Conservation (phyloP, 2,888 invertebrate genomes). For the Cheilosia pagana region DNA sequence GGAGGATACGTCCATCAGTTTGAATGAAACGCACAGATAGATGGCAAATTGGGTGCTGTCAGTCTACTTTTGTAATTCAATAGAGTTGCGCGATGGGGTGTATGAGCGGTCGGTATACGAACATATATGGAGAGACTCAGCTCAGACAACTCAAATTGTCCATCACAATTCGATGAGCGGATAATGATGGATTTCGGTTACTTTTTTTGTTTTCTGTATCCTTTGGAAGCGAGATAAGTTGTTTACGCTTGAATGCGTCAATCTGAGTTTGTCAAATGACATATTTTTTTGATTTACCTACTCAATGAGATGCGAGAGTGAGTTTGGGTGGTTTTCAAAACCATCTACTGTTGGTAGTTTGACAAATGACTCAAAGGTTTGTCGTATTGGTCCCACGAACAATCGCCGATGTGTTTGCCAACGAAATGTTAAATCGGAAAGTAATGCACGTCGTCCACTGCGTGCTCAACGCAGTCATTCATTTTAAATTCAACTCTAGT, state of each 20-base stretch:
- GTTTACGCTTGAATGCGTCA: constrained; percentile 5
- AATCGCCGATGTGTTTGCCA: too few species aligned
- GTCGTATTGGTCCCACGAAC: too few species aligned
- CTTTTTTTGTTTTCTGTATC: not conserved
- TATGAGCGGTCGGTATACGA: not conserved
- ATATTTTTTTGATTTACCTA: not conserved
- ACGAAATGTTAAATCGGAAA: too few species aligned
- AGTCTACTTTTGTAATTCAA: constrained; percentile 65
- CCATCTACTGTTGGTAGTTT: too few species aligned
- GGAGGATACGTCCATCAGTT: constrained; percentile 69
- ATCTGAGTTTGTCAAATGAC: constrained; percentile 12
- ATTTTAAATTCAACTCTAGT: too few species aligned
- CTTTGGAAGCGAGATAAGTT: not conserved
- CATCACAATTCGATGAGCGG: not conserved
- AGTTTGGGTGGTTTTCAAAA: too few species aligned
- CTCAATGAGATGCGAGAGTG: too few species aligned
- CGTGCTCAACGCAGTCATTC: too few species aligned
- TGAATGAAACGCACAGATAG: constrained; percentile 68
- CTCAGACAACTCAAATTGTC: not conserved
- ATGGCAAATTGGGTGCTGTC: constrained; percentile 71
- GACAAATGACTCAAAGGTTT: too few species aligned
- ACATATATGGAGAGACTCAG: not conserved
- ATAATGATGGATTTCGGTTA: not conserved
- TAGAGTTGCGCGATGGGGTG: constrained; percentile 36
- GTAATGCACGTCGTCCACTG: too few species aligned